Evolutionary conservation across 2,888 invertebrate species (phyloP).

Genomic region (Drosophila greeni): DNA sequence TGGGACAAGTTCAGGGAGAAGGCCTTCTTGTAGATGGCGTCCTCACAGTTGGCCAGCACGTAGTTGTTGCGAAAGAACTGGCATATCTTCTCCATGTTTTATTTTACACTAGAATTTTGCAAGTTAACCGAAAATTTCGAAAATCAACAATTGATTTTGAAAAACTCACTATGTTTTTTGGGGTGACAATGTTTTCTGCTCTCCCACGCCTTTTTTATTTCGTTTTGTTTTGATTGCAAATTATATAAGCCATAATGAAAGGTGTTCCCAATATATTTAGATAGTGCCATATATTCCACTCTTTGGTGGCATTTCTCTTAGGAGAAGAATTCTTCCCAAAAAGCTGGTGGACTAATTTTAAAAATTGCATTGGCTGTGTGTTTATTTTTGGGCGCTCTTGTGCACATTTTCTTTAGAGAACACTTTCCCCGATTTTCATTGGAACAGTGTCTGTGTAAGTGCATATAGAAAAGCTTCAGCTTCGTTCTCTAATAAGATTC

Average conservation of each 20-base stretch:
- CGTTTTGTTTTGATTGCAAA: slow-evolving; percentile 30
- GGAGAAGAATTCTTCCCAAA: slow-evolving; percentile 23
- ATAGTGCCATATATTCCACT: slow-evolving; percentile 18
- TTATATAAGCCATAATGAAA: slow-evolving; percentile 29
- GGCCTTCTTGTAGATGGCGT: slow-evolving; percentile 82
- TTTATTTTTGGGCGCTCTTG: slow-evolving; percentile 11
- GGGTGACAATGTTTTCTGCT: neutral
- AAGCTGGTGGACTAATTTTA: slow-evolving; percentile 36
- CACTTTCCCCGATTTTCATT: neutral
- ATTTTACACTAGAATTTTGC: slow-evolving; percentile 19
- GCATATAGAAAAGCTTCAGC: slow-evolving; percentile 6
- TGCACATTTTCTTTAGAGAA: slow-evolving; percentile 2
- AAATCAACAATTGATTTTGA: slow-evolving; percentile 7
- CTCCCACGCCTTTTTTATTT: slow-evolving; percentile 6
- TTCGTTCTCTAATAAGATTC: slow-evolving; percentile 2
- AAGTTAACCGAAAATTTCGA: neutral
- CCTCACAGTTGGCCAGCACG: slow-evolving; percentile 84
- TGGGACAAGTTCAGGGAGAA: slow-evolving; percentile 83
- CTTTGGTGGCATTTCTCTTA: slow-evolving; percentile 21
- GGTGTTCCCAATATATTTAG: slow-evolving; percentile 7
- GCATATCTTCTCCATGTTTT: slow-evolving; percentile 82
- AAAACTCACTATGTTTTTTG: slow-evolving; percentile 22
- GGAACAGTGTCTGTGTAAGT: neutral
- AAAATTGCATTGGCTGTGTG: slow-evolving; percentile 33
- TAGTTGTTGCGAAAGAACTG: slow-evolving; percentile 85